These are phyloP conservation scores for Sturnira hondurensis DNA, from an alignment of 2,113 vertebrate species.

Conservation along the genomic window DNA sequence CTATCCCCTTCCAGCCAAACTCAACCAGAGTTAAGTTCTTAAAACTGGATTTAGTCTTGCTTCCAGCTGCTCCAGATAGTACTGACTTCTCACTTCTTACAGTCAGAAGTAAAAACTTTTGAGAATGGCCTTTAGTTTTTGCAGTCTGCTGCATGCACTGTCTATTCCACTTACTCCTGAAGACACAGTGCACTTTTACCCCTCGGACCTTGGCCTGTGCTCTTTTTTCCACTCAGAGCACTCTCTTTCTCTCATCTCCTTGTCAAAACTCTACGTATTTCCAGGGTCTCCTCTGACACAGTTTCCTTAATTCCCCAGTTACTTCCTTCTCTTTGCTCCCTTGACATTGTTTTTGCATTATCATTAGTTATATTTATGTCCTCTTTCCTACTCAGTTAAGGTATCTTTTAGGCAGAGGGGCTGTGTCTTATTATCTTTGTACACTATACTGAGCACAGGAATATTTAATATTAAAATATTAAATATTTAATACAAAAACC, in stretches of 20 bases:
- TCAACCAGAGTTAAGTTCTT: background rate
- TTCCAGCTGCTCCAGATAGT: background rate
- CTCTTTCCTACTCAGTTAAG: background rate
- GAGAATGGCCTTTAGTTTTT: background rate
- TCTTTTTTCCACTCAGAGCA: background rate
- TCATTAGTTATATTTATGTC: background rate
- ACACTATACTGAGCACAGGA: background rate
- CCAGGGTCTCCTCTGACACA: background rate
- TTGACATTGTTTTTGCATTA: background rate
- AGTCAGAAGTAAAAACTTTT: background rate
- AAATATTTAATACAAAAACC: no score
- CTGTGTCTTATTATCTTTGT: background rate
- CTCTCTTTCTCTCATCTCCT: background rate
- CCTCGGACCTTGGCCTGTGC: background rate
- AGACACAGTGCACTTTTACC: rapidly evolving
- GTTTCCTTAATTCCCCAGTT: background rate
- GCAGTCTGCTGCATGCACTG: no score
- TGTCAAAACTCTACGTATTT: background rate
- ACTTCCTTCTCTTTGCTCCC: background rate
- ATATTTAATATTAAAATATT: background rate
- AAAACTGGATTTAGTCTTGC: background rate
- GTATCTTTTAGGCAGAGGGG: background rate
- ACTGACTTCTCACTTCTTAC: background rate
- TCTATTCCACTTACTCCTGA: background rate
- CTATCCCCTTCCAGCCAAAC: background rate